Conservation (phyloP, 2,888 invertebrate species). For the Caenorhabditis japonica region DNA sequence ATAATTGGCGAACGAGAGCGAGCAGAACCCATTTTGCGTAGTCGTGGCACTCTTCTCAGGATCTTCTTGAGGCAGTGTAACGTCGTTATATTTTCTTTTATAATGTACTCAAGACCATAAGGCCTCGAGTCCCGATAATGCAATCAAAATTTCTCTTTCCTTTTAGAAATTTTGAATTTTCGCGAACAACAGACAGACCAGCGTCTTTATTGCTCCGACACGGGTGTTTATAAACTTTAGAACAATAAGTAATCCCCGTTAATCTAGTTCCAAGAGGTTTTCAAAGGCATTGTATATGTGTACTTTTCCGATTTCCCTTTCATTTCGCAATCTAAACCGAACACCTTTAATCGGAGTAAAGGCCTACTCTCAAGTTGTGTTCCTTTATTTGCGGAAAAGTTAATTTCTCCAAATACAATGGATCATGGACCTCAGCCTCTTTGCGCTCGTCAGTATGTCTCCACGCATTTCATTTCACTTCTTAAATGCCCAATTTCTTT, state of each 20-base stretch:
- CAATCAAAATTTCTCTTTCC: too few relatives aligned
- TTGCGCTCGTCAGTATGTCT: slow-evolving; percentile 21
- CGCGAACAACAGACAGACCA: too few relatives aligned
- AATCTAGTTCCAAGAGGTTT: slow-evolving; percentile 50
- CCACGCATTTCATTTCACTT: too few relatives aligned
- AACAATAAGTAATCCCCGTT: slow-evolving; percentile 46
- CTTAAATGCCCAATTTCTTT: slow-evolving; percentile 50
- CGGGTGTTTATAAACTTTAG: slow-evolving; percentile 46
- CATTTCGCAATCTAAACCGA: slow-evolving; percentile 35
- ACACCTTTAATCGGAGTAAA: slow-evolving; percentile 49
- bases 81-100: too few relatives aligned
- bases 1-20: not conserved
- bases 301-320: slow-evolving; percentile 40
- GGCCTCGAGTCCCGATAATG: too few relatives aligned
- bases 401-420: slow-evolving; percentile 51
- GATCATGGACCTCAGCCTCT: slow-evolving; percentile 15
- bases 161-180: too few relatives aligned
- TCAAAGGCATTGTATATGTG: slow-evolving; percentile 40
- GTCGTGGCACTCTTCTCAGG: too few relatives aligned
- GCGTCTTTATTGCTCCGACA: too few relatives aligned
- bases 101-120: too few relatives aligned
- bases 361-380: slow-evolving; percentile 47
- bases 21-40: slow-evolving; percentile 29
- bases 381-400: slow-evolving; percentile 51
- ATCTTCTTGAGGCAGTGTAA: too few relatives aligned